These are phyloP conservation scores for Corythornis vintsioides DNA, from an alignment of 2,113 vertebrate genomes.

Conservation along the genomic window DNA sequence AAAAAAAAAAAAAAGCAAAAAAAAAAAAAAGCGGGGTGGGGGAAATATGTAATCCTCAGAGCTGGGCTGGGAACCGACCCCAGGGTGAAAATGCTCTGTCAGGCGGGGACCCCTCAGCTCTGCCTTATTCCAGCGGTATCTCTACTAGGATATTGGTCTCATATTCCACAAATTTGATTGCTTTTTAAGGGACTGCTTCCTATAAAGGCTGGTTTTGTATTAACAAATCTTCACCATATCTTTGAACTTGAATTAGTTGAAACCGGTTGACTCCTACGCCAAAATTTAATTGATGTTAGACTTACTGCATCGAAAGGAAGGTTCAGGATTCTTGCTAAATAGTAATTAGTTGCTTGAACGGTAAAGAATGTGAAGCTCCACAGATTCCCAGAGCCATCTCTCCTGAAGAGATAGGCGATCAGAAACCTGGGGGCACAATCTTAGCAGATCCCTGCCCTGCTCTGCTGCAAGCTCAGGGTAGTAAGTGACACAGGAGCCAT, in stretches of 20 bases:
- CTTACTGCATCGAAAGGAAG: constrained; percentile 47
- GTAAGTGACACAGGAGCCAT: constrained; percentile 76
- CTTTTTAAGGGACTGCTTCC: constrained; percentile 5
- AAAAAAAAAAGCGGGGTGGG: fast-evolving
- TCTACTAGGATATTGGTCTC: not conserved
- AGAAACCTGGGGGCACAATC: not conserved
- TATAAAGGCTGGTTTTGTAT: not conserved
- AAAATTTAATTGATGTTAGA: constrained; percentile 39
- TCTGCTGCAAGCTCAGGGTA: constrained; percentile 11
- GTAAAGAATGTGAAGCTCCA: not conserved
- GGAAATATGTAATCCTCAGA: not conserved
- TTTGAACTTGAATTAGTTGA: constrained; percentile 83
- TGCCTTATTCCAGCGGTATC: not conserved
- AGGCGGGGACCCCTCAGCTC: not conserved
- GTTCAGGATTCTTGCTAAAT: not conserved
- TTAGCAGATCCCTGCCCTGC: not conserved
- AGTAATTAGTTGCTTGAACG: not conserved
- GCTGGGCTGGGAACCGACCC: not conserved
- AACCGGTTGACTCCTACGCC: constrained; percentile 32
- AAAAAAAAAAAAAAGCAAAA: too few species aligned
- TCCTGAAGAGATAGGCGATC: not conserved
- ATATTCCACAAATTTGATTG: not conserved
- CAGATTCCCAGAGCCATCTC: not conserved
- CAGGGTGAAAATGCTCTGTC: not conserved
- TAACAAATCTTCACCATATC: constrained; percentile 70